These are phyloP conservation scores for Drosophila algonquin DNA, from an alignment of 2,888 invertebrate species.

Conservation along the genomic window DNA sequence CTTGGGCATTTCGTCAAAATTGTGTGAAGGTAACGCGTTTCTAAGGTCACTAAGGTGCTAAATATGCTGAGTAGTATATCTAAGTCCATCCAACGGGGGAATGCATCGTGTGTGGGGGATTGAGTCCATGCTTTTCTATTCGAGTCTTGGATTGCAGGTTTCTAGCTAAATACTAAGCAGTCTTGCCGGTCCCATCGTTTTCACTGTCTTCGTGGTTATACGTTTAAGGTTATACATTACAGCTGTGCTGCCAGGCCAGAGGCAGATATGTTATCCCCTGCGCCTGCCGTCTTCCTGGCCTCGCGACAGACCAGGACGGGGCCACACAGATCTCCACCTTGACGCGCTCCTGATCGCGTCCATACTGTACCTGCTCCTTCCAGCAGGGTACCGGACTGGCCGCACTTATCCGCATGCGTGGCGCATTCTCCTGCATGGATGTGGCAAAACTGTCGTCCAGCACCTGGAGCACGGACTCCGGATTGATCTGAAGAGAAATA, in stretches of 20 bases:
- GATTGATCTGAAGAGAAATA: constrained; percentile 76
- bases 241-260: constrained; percentile 91
- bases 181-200: constrained; percentile 51
- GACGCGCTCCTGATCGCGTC: constrained; percentile 51
- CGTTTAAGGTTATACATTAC: constrained; percentile 37
- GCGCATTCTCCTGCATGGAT: constrained; percentile 85
- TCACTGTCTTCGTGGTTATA: constrained; percentile 21
- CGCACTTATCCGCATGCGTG: constrained; percentile 88
- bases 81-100: constrained; percentile 56
- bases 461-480: constrained; percentile 85
- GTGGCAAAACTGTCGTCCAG: constrained; percentile 93
- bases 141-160: constrained; percentile 60
- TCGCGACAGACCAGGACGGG: constrained; percentile 92
- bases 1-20: constrained; percentile 35
- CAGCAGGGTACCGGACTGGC: constrained; percentile 92
- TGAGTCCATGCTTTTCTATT: constrained; percentile 39
- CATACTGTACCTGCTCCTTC: constrained; percentile 86
- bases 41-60: constrained; percentile 79
- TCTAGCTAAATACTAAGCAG: constrained; percentile 63
- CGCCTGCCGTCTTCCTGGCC: constrained; percentile 92
- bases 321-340: constrained; percentile 89
- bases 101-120: constrained; percentile 47
- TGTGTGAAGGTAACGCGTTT: constrained; percentile 72
- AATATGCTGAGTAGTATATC: constrained; percentile 55
- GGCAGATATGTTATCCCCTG: constrained; percentile 95